A percentile compares a stretch with the other conserved stretches of the same genome.
phyloP scores from a whole-genome alignment of 92 coral and sea anemone genomes.

The Parazoanthus swiftii region DNA sequence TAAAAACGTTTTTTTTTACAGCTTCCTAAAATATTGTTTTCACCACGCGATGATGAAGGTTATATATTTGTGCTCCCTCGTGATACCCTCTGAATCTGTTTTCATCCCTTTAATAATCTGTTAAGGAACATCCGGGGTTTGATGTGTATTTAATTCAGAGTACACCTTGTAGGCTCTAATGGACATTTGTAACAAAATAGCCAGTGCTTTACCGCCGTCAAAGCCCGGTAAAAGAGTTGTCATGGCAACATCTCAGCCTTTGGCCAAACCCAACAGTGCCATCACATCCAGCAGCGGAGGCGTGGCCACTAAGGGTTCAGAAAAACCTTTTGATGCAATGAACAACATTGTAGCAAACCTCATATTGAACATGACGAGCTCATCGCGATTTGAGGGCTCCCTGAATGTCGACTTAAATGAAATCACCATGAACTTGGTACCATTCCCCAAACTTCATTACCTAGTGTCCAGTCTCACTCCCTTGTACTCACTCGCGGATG shows the following conservation, averaged over 20 bases:
- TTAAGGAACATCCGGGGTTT: too few relatives aligned
- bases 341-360: conserved; percentile 98
- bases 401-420: conserved; percentile 97
- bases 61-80: too few relatives aligned
- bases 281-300: conserved; percentile 95
- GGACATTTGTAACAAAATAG: conserved; percentile 90
- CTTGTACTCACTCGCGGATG: conserved; percentile 83
- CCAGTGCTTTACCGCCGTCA: conserved; percentile 87
- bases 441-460: conserved; percentile 96
- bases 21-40: too few relatives aligned
- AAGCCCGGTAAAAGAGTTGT: conserved; percentile 85
- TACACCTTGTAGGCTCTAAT: conserved; percentile 76
- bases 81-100: too few relatives aligned
- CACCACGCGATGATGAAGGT: too few relatives aligned
- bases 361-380: conserved; percentile 95
- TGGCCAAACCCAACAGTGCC: conserved; percentile 82
- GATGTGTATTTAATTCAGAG: not conserved
- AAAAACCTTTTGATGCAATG: conserved; percentile 96
- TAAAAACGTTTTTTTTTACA: too few relatives aligned
- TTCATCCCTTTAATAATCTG: too few relatives aligned
- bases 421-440: conserved; percentile 97
- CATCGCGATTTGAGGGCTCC: conserved; percentile 98
- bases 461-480: conserved; percentile 97
- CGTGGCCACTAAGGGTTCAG: conserved; percentile 63
- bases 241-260: conserved; percentile 54